Base-by-base conservation (phyloP, 2,888 invertebrate genomes). In the Nudaria mundana region DNA sequence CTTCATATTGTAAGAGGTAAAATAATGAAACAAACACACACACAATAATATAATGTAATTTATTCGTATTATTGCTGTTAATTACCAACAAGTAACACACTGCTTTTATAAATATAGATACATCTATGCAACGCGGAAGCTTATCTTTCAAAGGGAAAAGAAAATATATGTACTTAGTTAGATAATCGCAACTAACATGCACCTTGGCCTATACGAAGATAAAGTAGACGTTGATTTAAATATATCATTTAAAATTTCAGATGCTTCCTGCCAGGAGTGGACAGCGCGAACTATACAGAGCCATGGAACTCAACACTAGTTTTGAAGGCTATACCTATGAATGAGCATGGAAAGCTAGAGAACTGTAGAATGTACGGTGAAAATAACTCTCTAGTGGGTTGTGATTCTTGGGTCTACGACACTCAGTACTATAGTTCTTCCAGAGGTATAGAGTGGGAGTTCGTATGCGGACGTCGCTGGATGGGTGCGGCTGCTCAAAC, bases 401-500 rank as follows among this genome's bases (percentile, higher is more conserved):
- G 91, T 61, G 53, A 72, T 5, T 77, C 89, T 0, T 96, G 94
- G 91, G 91, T 93, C 0, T 96, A 94, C 71, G 93, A 96, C 65
- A 90, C 89, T 1, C 93, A 92, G 1, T 94, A 93, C 68, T 94
- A 93, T 61, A 80, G 91, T 41, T 92, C 93, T 0, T 94, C 95
- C 0, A 90, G 94, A 16, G 93, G 92, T 2, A 94, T 95, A 18
- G 95, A 97, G 75, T 96, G 95, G 96, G 81, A 94, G 69, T 93
- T 96, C 43, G 95, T 96, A 0, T 97, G 97, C 71, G 91, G 91
- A 48, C 86, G 90, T 24, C 90, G 95, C 29, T 96, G 96, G 95
- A 93, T 94, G 93, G 94, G 94, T 2, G 93, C 96, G 1, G 76
- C 93, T 1, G 93, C 95, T 0, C 96, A 96, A 67, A 93, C 94